These are phyloP conservation scores for Brachycybe producta DNA, from an alignment of 2,888 invertebrate genomes.

Conservation along the genomic window DNA sequence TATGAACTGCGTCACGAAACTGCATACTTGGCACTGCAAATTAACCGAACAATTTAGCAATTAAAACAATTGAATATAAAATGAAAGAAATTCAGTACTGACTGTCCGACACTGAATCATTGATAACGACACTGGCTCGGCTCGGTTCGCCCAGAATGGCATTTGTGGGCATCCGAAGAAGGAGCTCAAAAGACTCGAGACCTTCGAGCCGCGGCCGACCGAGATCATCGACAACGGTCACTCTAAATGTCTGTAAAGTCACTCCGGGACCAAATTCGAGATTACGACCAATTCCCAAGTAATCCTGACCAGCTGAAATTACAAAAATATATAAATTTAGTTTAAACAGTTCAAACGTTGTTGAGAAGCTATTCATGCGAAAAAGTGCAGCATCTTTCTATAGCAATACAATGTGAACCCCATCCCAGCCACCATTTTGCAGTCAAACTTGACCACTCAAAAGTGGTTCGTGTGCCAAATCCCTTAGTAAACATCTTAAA, in stretches of 20 bases:
- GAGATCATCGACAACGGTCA: conserved; percentile 33
- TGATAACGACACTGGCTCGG: conserved; percentile 29
- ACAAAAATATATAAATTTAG: neutral
- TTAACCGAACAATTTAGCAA: neutral
- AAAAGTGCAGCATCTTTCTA: too few relatives aligned
- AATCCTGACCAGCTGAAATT: conserved; percentile 32
- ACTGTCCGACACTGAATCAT: conserved; percentile 33
- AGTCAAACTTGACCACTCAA: too few relatives aligned
- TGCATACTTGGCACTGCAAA: conserved; percentile 31
- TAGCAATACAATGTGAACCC: too few relatives aligned
- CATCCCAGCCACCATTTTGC: too few relatives aligned
- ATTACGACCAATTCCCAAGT: conserved; percentile 30
- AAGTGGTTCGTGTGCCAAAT: too few relatives aligned
- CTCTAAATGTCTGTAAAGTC: conserved; percentile 28
- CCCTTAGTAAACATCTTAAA: too few relatives aligned
- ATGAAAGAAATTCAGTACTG: conserved; percentile 22
- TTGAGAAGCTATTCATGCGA: too few relatives aligned
- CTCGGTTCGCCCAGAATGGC: conserved; percentile 31
- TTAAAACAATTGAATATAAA: neutral
- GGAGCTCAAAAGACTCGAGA: conserved; percentile 30
- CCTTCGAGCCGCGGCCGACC: conserved; percentile 33
- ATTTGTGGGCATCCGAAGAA: conserved; percentile 30
- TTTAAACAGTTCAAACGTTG: neutral
- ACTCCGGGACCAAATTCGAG: conserved; percentile 32
- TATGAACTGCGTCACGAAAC: conserved; percentile 29